A percentile compares a stretch with the other conserved stretches of the same genome.
Evolutionary conservation across 2,113 vertebrate genomes (phyloP).

Genomic region (Menidia beryllina): DNA sequence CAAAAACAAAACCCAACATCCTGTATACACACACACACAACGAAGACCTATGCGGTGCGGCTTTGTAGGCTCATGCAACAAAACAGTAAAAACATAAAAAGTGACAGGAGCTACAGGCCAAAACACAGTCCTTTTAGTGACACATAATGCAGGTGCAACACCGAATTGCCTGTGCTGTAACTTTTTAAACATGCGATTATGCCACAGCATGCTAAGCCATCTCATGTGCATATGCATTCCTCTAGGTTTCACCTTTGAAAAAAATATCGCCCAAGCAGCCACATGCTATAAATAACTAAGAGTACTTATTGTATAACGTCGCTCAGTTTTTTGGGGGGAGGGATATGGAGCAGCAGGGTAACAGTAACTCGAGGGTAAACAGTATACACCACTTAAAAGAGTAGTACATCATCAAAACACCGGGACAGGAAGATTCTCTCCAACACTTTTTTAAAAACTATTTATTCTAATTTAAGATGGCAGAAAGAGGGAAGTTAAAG

Average conservation of each 20-base stretch:
- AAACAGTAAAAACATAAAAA: constrained; percentile 68
- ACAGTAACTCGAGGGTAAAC: constrained; percentile 56
- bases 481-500: constrained; percentile 9
- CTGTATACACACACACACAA: constrained; percentile 46
- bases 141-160: constrained; percentile 59
- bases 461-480: constrained; percentile 13
- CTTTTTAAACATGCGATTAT: constrained; percentile 64
- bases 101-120: constrained; percentile 56
- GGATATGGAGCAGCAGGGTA: constrained; percentile 31
- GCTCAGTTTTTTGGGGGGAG: constrained; percentile 21
- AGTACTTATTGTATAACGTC: constrained; percentile 45
- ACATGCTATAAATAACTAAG: constrained; percentile 58
- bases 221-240: constrained; percentile 54
- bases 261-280: constrained; percentile 38
- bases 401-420: constrained; percentile 49
- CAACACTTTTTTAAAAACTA: constrained; percentile 13
- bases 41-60: constrained; percentile 52
- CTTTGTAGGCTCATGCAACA: constrained; percentile 49
- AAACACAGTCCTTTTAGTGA: constrained; percentile 49
- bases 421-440: constrained; percentile 37
- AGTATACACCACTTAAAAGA: constrained; percentile 57
- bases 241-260: constrained; percentile 42
- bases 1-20: constrained; percentile 75
- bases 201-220: constrained; percentile 21
- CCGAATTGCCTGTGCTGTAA: constrained; percentile 48